Conservation (phyloP, 2,113 vertebrate species). For the Genyomyrus donnyi region DNA sequence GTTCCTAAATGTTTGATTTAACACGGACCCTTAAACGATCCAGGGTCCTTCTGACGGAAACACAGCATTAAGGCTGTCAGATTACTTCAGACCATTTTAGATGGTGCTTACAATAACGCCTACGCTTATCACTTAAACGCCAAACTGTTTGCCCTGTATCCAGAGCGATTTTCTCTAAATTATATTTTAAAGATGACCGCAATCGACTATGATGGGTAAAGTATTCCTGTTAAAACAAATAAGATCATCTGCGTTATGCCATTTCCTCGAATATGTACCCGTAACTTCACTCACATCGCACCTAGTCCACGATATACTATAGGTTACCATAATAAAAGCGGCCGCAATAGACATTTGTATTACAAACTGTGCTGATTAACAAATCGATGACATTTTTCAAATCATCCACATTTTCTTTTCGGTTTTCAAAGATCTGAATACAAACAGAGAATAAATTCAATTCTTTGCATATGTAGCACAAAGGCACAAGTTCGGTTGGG, state of each 20-base stretch:
- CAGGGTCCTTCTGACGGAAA: not conserved
- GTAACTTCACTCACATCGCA: not conserved
- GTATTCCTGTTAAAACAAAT: not conserved
- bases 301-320: not conserved
- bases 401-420: not conserved
- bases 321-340: not conserved
- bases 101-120: not conserved
- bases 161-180: not conserved
- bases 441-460: not conserved
- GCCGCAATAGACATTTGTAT: not conserved
- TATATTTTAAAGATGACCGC: not conserved
- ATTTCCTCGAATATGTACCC: not conserved
- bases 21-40: not conserved
- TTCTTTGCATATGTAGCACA: not conserved
- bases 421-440: not conserved
- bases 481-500: not conserved
- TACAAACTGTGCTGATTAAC: not conserved
- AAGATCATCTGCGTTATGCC: not conserved
- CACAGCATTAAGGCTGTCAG: not conserved
- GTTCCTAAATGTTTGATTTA: not conserved
- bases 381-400: not conserved
- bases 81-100: not conserved
- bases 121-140: not conserved
- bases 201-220: not conserved
- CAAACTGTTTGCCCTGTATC: not conserved